Evolutionary conservation across 2,113 vertebrate genomes (phyloP), one percentile per base, ranked within the genome.

Genomic region (Zapus hudsonius): DNA sequence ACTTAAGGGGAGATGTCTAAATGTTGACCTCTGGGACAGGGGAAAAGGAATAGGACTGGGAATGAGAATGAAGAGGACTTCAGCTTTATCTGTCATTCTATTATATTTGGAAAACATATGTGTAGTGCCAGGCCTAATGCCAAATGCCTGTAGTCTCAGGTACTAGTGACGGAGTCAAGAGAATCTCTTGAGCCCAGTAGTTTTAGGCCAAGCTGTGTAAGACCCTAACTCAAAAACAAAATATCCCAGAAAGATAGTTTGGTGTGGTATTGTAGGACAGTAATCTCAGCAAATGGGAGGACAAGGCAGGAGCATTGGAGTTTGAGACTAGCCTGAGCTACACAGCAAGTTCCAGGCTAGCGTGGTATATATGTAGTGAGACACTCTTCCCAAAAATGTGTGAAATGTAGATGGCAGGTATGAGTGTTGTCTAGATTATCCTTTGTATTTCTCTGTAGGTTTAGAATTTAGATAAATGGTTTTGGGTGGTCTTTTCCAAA

Each of bases 371-470:
- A 84, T n/a, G 66, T 6, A 66, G 36, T 42, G 44, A 84, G 6
- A 67, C 40, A 15, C 40, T 8, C 5, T 31, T 27, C 75, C 11
- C 64, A 66, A 76, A 66, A 57, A 33, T 40, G 75, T 27, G 36
- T 33, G 38, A 52, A 74, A 42, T 3, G 2, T 90, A 73, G 87
- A 69, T 33, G 29, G 63, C 73, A 72, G 55, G 31, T 78, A 75
- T 66, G 67, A 76, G n/a, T 92, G 16, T 90, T 87, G 84, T n/a
- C 74, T 82, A 57, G 52, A 79, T 33, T 80, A 82, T 59, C 52
- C 66, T 82, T 47, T 82, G 70, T 66, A 80, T 89, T 79, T 88
- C 31, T 63, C 44, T 89, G 74, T 82, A 82, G 84, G 64, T 84
- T 89, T 86, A 89, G 1, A 74, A 83, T 84, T 85, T 74, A 42